Evolutionary conservation across 2,113 vertebrate genomes (phyloP).

Genomic region (Protobothrops mucrosquamatus): DNA sequence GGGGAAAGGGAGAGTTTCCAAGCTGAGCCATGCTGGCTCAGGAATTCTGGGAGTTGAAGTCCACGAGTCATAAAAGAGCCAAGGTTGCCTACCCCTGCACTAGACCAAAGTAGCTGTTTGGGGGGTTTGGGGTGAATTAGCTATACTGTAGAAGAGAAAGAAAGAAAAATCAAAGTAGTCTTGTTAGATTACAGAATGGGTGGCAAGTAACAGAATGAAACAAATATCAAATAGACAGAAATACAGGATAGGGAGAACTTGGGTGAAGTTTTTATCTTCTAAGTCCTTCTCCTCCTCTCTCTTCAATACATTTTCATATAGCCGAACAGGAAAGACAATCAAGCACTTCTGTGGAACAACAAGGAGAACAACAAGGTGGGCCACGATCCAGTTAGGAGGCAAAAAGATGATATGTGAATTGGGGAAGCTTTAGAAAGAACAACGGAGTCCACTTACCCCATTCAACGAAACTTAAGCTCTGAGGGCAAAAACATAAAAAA

Average conservation of each 20-base stretch:
- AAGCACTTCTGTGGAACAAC: background rate
- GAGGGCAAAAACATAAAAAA: background rate
- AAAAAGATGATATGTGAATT: background rate
- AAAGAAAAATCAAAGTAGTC: background rate
- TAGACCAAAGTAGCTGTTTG: no score
- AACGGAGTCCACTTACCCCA: background rate
- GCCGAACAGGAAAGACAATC: background rate
- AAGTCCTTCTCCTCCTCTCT: background rate
- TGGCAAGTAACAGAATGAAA: background rate
- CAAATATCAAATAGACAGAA: background rate
- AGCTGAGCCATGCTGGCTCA: no score
- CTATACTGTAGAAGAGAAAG: background rate
- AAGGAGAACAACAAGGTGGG: background rate
- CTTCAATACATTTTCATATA: background rate
- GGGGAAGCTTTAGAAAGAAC: background rate
- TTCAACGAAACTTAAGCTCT: background rate
- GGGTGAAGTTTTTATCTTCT: background rate
- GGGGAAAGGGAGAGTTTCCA: no score
- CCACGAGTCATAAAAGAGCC: no score
- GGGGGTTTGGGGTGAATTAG: background rate
- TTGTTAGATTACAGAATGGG: background rate
- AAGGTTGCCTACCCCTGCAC: no score
- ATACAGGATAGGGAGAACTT: background rate
- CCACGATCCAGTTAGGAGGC: background rate
- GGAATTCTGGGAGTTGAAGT: no score